A percentile compares a stretch with the other conserved stretches of the same genome.
Evolutionary conservation across 2,797 vertebrate genomes (phyloP).

Genomic region (Syndactyla subalaris): DNA sequence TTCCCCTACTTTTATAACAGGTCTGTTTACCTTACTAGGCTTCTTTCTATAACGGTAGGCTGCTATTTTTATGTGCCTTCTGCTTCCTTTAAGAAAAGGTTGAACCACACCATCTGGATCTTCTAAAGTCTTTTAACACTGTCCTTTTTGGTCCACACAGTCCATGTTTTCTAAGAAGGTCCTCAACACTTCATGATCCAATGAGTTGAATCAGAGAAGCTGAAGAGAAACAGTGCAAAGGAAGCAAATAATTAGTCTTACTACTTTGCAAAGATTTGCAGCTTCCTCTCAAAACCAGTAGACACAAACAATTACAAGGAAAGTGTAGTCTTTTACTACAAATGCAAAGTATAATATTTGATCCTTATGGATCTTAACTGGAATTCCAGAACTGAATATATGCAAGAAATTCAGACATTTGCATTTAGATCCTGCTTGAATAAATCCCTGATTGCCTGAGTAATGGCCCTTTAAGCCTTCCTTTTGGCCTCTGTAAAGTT

Average conservation of each 20-base stretch:
- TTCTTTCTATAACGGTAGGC: background rate
- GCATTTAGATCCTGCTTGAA: background rate
- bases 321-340: background rate
- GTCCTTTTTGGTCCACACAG: background rate
- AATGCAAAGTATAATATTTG: background rate
- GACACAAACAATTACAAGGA: background rate
- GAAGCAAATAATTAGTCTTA: background rate
- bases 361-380: background rate
- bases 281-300: background rate
- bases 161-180: background rate
- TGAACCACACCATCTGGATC: background rate
- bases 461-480: background rate
- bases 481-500: background rate
- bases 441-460: background rate
- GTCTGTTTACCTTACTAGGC: background rate
- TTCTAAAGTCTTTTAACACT: background rate
- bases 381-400: background rate
- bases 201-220: background rate
- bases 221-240: background rate
- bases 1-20: background rate
- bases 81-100: background rate
- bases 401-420: background rate
- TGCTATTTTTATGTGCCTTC: background rate
- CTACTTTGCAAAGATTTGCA: background rate
- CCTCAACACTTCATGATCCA: background rate